A percentile compares a stretch with the other conserved stretches of the same genome.
These are phyloP conservation scores for Pterostichus madidus DNA, from an alignment of 2,888 invertebrate genomes.

Conservation along the genomic window DNA sequence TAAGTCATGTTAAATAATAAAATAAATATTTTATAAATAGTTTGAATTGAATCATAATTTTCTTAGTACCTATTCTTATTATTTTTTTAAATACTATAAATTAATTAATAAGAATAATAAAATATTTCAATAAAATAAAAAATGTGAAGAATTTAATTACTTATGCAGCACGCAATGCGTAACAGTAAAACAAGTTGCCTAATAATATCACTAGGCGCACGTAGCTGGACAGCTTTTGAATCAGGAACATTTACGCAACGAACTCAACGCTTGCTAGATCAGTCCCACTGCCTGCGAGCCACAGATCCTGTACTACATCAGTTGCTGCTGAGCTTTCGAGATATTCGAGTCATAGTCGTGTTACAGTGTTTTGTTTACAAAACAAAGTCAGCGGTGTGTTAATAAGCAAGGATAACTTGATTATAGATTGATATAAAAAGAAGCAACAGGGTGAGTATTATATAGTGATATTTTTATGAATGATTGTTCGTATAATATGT, in stretches of 20 bases:
- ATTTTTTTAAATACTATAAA: too few species aligned
- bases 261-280: not conserved
- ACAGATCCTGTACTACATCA: slow-evolving; percentile 5
- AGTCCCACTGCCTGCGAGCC: not conserved
- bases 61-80: too few species aligned
- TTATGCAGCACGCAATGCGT: not conserved
- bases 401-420: not conserved
- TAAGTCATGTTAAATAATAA: too few species aligned
- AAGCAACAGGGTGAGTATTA: slow-evolving; percentile 1
- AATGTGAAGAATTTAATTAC: not conserved
- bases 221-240: not conserved
- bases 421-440: not conserved
- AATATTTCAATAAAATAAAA: not conserved
- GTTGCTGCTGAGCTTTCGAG: slow-evolving; percentile 21
- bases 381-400: not conserved
- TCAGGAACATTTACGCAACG: slow-evolving; percentile 10
- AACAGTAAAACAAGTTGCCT: not conserved
- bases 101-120: too few species aligned
- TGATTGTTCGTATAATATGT: not conserved
- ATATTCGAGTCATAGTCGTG: not conserved
- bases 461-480: not conserved
- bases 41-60: too few species aligned
- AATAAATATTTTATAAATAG: too few species aligned
- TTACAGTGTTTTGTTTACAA: slow-evolving; percentile 24
- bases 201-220: not conserved